These are phyloP conservation scores for Scomber scombrus DNA, from an alignment of 2,113 vertebrate species.

Conservation along the genomic window DNA sequence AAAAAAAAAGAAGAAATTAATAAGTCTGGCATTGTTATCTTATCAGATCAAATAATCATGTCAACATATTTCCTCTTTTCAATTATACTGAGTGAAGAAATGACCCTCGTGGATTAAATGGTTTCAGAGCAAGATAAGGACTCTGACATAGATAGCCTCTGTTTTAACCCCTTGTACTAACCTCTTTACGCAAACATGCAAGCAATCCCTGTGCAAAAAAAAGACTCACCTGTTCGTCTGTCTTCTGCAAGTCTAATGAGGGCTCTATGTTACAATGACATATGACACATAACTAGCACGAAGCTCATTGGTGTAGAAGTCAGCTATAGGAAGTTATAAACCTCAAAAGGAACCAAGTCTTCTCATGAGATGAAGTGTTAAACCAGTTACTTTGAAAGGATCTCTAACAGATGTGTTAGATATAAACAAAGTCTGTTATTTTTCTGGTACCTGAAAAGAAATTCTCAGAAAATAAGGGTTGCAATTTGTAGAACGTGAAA, in stretches of 20 bases:
- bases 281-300: background rate
- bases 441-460: background rate
- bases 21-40: background rate
- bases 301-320: background rate
- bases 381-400: background rate
- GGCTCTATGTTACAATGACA: background rate
- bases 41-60: background rate
- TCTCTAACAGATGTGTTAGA: background rate
- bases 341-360: slow-evolving; percentile 35
- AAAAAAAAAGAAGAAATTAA: background rate
- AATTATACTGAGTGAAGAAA: background rate
- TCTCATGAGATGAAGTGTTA: background rate
- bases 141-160: background rate
- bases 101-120: background rate
- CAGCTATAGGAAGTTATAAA: slow-evolving; percentile 60
- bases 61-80: background rate
- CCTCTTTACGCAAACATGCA: background rate
- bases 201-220: background rate
- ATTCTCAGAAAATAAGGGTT: background rate
- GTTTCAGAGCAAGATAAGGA: background rate
- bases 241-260: background rate
- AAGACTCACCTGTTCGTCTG: slow-evolving; percentile 25
- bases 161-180: no score
- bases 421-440: background rate
- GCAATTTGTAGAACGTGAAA: background rate